Evolutionary conservation across 1,140 invertebrate species (phyloP), one percentile per base, ranked within the genome.

Genomic region (Brevipalpus yothersi): DNA sequence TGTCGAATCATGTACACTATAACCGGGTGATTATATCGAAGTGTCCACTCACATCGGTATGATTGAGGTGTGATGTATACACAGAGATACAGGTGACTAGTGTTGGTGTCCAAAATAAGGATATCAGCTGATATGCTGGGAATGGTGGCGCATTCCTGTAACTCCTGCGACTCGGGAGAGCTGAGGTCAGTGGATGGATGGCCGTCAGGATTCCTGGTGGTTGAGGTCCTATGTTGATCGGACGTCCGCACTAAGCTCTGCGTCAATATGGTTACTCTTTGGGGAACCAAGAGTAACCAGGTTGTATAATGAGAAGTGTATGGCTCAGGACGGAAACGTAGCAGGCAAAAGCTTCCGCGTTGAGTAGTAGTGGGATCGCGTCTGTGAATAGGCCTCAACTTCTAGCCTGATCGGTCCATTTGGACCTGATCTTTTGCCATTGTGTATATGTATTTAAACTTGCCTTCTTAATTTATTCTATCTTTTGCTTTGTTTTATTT

Each of bases 321-420:
- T 81, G 86, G 86, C 85, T 84, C 85, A 91, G 86, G 82, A 82
- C 82, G 84, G 86, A 82, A 86, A 90, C 82, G 79, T 80, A 88
- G 84, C 85, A 89, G 83, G 83, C 84, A 86, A 88, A 86, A 90
- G 84, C 83, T 81, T 80, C 84, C 85, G 84, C 84, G 84, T 83
- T 76, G 81, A 76, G 82, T 84, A 88, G 86, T 89, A 90, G 86
- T 86, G 85, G 86, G 86, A 89, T 86, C 80, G 87, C 86, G 82
- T 79, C 84, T 78, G 83, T 84, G 87, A 91, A 86, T 86, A 81
- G 78, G 78, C 75, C 76, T 19, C 13, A n/a, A 9, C 19, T 9
- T 56, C 11, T 53, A 62, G 61, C 61, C 61, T 47, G 53, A 21
- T 47, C 42, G 53, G 43, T 43, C 19, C 55, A 19, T 54, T 58